Conservation (phyloP, 2,888 invertebrate species). For the Dichetophora obliterata region DNA sequence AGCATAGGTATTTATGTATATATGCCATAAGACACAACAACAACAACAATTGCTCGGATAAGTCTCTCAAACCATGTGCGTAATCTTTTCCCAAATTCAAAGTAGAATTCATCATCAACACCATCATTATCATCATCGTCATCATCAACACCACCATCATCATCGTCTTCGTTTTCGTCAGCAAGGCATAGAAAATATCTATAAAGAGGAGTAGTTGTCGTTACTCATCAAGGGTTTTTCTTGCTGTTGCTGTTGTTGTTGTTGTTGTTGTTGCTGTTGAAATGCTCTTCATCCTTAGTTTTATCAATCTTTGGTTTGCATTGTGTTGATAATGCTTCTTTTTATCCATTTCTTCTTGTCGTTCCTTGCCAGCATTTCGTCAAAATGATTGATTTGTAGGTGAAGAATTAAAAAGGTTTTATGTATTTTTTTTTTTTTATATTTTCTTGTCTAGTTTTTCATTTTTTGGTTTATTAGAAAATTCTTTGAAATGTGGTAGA, state of each 20-base stretch:
- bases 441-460: neutral
- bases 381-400: conserved; percentile 68
- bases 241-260: neutral
- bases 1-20: too few species aligned
- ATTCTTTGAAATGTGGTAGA: conserved; percentile 12
- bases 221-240: conserved; percentile 23
- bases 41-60: conserved; percentile 21
- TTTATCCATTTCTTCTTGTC: conserved; percentile 45
- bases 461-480: conserved; percentile 11
- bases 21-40: neutral
- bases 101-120: conserved; percentile 18
- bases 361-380: conserved; percentile 58
- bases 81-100: conserved; percentile 22
- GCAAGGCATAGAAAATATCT: neutral
- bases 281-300: conserved; percentile 6
- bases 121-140: neutral
- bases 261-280: neutral
- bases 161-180: conserved; percentile 7
- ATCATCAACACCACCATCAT: neutral
- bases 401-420: conserved; percentile 66
- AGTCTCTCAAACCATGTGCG: neutral
- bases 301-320: conserved; percentile 24
- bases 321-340: conserved; percentile 28
- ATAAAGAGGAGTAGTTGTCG: conserved; percentile 33
- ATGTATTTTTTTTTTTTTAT: conserved; percentile 3